Evolutionary conservation across 1,140 invertebrate species (phyloP), one percentile per base, ranked within the genome.

Genomic region (Conus betulinus): DNA sequence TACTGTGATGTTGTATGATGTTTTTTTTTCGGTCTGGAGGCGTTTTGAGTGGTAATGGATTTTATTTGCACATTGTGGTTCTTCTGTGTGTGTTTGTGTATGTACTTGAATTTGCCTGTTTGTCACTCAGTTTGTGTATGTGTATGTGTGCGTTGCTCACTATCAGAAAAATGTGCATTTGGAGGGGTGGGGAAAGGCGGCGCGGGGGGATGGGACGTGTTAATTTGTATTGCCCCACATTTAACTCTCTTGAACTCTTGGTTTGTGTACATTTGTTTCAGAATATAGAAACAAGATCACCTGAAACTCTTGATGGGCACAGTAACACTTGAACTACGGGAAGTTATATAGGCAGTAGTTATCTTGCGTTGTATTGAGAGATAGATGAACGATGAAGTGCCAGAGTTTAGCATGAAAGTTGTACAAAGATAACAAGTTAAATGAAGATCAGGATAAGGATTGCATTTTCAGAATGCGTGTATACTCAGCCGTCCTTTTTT

Each of bases 281-380:
- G 82, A 84, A 8, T 17, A 84, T 17, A 67, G 25, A 57, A 57
- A 52, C 25, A 53, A 23, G 53, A 57, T 55, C 81, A 83, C 5
- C 23, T 53, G 55, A 84, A 67, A 60, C 53, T 27, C 82, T 84
- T 67, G 57, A 63, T 84, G 82, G 82, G n/a, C 55, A 20, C 82
- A 27, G 82, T 60, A 60, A 60, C 57, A 60, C 15, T 8, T 60
- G 39, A 39, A 39, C 39, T 39, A 39, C 3, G 0, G 39, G 39
- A 39, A 39, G 39, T 39, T 39, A 39, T 39, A 39, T 39, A 39
- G 39, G 39, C 39, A 39, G 39, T 39, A 39, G 0, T 39, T 39
- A 39, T 39, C 39, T 1, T 39, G 39, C 39, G 39, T 39, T 39
- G 39, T 39, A 39, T 39, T 39, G 39, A 39, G 39, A 39, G 39